A percentile compares a stretch with the other conserved stretches of the same genome.
These are phyloP conservation scores for Macrosteles quadrilineatus DNA, from an alignment of 1,140 invertebrate species.

Conservation along the genomic window DNA sequence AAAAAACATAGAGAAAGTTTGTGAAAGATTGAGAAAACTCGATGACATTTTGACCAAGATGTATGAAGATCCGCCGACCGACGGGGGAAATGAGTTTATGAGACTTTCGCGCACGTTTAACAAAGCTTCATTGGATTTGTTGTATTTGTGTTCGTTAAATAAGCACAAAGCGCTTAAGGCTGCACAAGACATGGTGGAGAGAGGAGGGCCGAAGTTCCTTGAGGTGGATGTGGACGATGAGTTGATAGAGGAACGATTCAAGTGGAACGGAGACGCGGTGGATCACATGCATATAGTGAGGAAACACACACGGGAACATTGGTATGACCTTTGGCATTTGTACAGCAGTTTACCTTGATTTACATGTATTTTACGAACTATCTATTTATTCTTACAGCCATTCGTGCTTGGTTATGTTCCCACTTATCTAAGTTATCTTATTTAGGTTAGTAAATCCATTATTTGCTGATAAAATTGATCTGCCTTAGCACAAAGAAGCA, in stretches of 20 bases:
- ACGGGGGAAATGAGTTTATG: background rate
- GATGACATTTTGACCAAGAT: background rate
- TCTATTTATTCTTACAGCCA: too few relatives aligned
- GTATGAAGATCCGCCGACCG: background rate
- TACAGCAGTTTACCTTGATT: background rate
- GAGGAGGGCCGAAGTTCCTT: background rate
- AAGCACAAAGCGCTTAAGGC: constrained; percentile 7
- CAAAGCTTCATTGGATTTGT: background rate
- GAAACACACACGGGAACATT: background rate
- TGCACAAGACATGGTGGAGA: background rate
- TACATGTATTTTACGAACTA: too few relatives aligned
- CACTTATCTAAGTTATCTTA: too few relatives aligned
- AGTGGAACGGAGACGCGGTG: background rate
- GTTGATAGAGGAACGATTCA: background rate
- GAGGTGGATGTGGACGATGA: background rate
- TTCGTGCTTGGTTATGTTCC: too few relatives aligned
- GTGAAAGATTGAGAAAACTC: background rate
- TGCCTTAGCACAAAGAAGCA: too few relatives aligned
- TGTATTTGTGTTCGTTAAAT: background rate
- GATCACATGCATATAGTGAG: background rate
- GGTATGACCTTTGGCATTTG: background rate
- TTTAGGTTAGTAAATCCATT: too few relatives aligned
- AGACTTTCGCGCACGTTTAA: background rate
- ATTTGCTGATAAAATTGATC: too few relatives aligned
- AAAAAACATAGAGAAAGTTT: background rate